phyloP scores from a whole-genome alignment of 1,140 invertebrate species.

The Pentalonia nigronervosa region DNA sequence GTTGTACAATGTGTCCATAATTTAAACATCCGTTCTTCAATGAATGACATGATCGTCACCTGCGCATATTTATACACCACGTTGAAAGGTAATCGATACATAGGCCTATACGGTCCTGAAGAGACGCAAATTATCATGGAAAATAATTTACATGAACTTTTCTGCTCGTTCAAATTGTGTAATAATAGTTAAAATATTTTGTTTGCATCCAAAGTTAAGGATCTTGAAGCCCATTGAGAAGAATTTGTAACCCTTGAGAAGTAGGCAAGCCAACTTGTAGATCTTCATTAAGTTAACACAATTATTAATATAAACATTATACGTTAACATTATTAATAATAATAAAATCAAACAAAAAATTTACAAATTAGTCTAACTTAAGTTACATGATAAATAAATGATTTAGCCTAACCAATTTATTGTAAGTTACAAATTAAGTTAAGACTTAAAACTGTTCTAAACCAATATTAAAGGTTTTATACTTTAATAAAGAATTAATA shows the following conservation, averaged over 20 bases:
- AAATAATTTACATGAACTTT: conserved; percentile 54
- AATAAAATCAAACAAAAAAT: conserved; percentile 42
- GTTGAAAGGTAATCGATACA: conserved; percentile 58
- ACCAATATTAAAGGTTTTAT: conserved; percentile 34
- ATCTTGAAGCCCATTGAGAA: conserved; percentile 56
- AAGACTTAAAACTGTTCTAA: conserved; percentile 38
- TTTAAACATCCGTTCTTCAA: conserved; percentile 49
- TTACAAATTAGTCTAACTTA: conserved; percentile 31
- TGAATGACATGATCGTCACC: conserved; percentile 57
- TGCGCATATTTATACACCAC: conserved; percentile 58
- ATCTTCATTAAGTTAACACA: conserved; percentile 56
- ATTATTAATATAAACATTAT: conserved; percentile 48
- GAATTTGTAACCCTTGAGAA: conserved; percentile 56
- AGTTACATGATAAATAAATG: conserved; percentile 44
- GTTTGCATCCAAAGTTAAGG: conserved; percentile 51
- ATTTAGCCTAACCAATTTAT: conserved; percentile 33
- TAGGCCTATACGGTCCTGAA: conserved; percentile 57
- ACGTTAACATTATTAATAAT: conserved; percentile 44
- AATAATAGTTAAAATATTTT: conserved; percentile 51
- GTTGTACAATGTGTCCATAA: conserved; percentile 53
- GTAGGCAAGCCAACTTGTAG: conserved; percentile 50
- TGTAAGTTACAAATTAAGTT: conserved; percentile 52
- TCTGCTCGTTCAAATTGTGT: conserved; percentile 49
- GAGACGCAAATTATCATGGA: conserved; percentile 55
- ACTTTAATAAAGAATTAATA: conserved; percentile 27